Percentiles rank a stretch among this genome's conserved stretches.
These are phyloP conservation scores for Pocillopora meandrina DNA, from an alignment of 92 coral and sea anemone species.

Conservation along the genomic window DNA sequence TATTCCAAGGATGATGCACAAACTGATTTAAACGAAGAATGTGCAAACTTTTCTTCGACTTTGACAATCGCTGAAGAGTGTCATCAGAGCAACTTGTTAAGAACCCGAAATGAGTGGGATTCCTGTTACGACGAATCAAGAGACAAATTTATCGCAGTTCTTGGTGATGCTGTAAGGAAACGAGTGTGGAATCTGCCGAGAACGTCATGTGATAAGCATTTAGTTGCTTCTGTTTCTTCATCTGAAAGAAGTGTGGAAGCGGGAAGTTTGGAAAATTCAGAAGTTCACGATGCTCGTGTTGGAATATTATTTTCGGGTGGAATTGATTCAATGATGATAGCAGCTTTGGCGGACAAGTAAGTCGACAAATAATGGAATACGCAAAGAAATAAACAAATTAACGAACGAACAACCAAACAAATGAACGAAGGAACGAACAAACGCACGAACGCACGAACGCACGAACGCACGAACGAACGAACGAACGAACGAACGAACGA, in stretches of 20 bases:
- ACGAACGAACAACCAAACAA: neutral
- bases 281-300: conserved; percentile 42
- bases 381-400: neutral
- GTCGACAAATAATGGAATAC: neutral
- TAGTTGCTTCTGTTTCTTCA: neutral
- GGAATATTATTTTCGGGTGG: conserved; percentile 98
- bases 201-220: neutral
- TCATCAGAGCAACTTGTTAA: neutral
- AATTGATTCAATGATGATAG: conserved; percentile 90
- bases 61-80: neutral
- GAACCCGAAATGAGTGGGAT: neutral
- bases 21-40: neutral
- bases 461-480: neutral
- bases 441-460: neutral
- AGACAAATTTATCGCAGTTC: conserved; percentile 54
- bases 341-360: conserved; percentile 93
- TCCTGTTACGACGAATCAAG: conserved; percentile 17
- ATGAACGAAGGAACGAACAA: neutral
- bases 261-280: neutral
- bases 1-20: neutral
- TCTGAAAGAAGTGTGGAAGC: neutral
- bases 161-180: conserved; percentile 85
- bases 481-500: neutral
- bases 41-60: neutral
- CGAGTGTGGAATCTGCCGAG: conserved; percentile 87